phyloP scores from a whole-genome alignment of 2,797 vertebrate species.

The Gorsachius magnificus region DNA sequence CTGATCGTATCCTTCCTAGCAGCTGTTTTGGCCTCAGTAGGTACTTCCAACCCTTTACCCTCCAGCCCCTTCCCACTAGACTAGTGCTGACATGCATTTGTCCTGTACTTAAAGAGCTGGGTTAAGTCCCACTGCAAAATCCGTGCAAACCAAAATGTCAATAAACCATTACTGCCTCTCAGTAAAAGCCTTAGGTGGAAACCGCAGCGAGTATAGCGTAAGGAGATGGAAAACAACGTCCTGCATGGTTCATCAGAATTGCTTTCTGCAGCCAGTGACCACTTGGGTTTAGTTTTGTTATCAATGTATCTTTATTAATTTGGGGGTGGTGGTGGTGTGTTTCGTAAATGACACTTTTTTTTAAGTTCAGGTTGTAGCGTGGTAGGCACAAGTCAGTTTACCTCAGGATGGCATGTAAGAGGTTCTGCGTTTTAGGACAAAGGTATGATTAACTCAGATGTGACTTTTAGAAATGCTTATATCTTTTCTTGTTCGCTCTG shows the following conservation, averaged over 20 bases:
- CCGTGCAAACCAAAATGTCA: neutral
- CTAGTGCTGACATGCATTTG: neutral
- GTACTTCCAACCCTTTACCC: neutral
- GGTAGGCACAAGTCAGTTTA: neutral
- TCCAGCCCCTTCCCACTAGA: neutral
- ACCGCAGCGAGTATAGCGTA: neutral
- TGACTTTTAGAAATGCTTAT: neutral
- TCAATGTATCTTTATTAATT: neutral
- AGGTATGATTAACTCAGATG: neutral
- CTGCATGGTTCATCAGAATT: neutral
- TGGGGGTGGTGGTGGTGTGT: neutral
- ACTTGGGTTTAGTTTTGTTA: neutral
- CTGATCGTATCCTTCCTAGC: conserved; percentile 96
- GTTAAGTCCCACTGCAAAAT: neutral
- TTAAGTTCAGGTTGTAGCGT: neutral
- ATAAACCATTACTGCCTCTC: neutral
- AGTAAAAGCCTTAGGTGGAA: neutral
- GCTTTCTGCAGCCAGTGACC: neutral
- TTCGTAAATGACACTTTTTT: neutral
- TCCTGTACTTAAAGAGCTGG: neutral
- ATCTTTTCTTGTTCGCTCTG: neutral
- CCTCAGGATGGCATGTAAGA: neutral
- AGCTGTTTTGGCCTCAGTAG: conserved; percentile 40
- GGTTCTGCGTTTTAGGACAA: neutral
- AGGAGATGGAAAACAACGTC: neutral